phyloP scores from a whole-genome alignment of 2,797 vertebrate genomes.

The Cyprinodon diabolis region DNA sequence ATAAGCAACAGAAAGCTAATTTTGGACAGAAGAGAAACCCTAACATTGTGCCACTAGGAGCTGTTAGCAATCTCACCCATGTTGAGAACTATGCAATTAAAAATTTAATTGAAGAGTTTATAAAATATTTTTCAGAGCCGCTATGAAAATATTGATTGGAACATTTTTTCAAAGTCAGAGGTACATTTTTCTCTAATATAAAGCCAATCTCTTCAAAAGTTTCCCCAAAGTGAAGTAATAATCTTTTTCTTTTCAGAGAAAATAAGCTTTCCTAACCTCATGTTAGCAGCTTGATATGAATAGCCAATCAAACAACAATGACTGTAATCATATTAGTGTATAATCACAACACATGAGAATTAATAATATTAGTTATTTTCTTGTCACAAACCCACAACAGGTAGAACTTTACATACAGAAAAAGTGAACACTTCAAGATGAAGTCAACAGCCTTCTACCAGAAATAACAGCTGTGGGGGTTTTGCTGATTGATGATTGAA shows the following conservation, averaged over 20 bases:
- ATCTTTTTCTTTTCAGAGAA: not conserved
- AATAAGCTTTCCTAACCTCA: not conserved
- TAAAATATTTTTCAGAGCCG: too few species aligned
- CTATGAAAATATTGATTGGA: too few species aligned
- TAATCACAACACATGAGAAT: not conserved
- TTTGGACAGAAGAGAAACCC: not conserved
- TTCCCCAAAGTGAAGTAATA: not conserved
- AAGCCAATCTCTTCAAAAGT: not conserved
- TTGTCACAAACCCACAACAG: not conserved
- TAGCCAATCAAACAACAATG: not conserved
- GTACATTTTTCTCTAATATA: too few species aligned
- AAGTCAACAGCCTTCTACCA: conserved; percentile 17
- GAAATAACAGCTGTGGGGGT: not conserved
- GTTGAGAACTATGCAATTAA: not conserved
- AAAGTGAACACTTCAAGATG: conserved; percentile 11
- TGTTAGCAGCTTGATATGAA: not conserved
- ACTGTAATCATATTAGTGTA: not conserved
- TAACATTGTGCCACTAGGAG: not conserved
- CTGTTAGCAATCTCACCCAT: not conserved
- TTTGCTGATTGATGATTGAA: conserved; percentile 38
- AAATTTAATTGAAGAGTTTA: not conserved
- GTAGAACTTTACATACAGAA: conserved; percentile 11
- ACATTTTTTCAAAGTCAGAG: too few species aligned
- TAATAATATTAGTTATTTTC: not conserved
- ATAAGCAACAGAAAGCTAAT: not conserved